Evolutionary conservation across 2,113 vertebrate species (phyloP).

Genomic region (Empidonax traillii): DNA sequence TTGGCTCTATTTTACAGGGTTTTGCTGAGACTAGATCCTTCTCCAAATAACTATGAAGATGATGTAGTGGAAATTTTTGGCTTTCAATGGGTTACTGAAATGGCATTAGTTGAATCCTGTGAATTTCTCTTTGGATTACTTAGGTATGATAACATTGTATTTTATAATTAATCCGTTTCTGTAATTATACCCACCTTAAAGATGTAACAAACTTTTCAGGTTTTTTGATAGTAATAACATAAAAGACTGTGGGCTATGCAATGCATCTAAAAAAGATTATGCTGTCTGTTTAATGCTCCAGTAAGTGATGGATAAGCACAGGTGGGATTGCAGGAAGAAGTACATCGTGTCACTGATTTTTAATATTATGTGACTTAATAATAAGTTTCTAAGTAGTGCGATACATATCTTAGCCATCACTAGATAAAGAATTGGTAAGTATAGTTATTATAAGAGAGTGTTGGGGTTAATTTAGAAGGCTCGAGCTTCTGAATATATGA

Average conservation of each 20-base stretch:
- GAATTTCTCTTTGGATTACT: slow-evolving; percentile 90
- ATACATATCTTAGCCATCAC: not conserved
- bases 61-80: slow-evolving; percentile 90
- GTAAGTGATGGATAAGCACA: not conserved
- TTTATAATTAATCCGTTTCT: not conserved
- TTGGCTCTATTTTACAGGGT: slow-evolving; percentile 77
- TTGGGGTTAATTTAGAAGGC: not conserved
- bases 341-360: not conserved
- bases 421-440: not conserved
- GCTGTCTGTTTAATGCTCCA: not conserved
- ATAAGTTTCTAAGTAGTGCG: not conserved
- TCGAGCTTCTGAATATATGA: not conserved
- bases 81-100: slow-evolving; percentile 93
- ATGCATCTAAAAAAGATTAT: not conserved
- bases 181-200: not conserved
- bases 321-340: not conserved
- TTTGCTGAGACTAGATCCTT: slow-evolving; percentile 88
- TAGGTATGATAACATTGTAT: slow-evolving; percentile 74
- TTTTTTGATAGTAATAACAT: not conserved
- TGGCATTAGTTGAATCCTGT: slow-evolving; percentile 87
- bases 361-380: not conserved
- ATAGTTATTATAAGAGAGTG: not conserved
- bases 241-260: not conserved
- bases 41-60: slow-evolving; percentile 86
- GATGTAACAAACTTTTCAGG: not conserved